These are phyloP conservation scores for Callaeas wilsoni DNA, from an alignment of 2,113 vertebrate species.

Conservation along the genomic window DNA sequence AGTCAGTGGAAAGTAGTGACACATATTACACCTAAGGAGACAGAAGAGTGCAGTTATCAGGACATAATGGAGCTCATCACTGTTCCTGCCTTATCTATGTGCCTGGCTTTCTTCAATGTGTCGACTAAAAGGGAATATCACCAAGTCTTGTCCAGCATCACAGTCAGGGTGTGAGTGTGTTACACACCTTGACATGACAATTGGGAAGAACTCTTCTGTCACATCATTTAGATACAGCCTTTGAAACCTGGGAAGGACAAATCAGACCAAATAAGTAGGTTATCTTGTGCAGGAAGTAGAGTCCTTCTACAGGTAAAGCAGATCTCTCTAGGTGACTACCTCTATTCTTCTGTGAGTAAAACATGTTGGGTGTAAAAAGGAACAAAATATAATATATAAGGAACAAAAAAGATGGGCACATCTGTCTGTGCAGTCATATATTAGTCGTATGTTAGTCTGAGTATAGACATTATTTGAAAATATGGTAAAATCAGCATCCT, in stretches of 20 bases:
- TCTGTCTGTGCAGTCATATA: background rate
- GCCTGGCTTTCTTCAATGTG: background rate
- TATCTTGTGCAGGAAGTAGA: background rate
- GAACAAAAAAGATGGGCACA: background rate
- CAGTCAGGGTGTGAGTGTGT: background rate
- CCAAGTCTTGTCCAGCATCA: background rate
- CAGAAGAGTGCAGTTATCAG: fast-evolving
- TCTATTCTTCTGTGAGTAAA: background rate
- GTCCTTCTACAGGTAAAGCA: background rate
- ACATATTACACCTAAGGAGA: background rate
- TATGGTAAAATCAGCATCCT: background rate
- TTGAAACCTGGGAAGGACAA: background rate
- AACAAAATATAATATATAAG: background rate
- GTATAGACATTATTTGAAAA: background rate
- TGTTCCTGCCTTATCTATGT: background rate
- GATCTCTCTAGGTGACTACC: background rate
- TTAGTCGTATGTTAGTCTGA: background rate
- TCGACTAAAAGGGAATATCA: background rate
- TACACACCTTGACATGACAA: background rate
- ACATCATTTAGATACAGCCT: background rate
- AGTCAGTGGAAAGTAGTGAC: background rate
- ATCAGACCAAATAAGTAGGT: background rate
- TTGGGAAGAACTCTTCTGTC: background rate
- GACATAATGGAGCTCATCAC: background rate
- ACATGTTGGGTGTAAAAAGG: background rate